Conservation (phyloP, 2,113 vertebrate genomes). For the Labeo catla region DNA sequence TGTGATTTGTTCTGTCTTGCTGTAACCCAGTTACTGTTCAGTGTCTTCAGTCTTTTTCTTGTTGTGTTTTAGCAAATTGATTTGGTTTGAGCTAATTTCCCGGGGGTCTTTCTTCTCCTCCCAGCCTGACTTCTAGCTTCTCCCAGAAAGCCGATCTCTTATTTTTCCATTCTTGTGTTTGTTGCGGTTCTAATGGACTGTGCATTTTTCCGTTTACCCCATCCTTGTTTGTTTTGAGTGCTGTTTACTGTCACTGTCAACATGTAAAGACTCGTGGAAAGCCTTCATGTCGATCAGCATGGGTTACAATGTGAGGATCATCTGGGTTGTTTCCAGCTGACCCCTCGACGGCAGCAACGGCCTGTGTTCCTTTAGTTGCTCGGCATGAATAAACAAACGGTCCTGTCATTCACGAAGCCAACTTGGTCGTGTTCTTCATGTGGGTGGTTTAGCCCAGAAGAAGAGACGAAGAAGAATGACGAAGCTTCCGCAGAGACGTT, state of each 20-base stretch:
- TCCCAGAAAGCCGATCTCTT: neutral
- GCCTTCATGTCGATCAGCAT: conserved; percentile 20
- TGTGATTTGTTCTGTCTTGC: neutral
- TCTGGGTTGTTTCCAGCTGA: conserved; percentile 23
- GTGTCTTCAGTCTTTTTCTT: neutral
- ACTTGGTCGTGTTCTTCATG: conserved; percentile 36
- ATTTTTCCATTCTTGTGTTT: conserved; percentile 11
- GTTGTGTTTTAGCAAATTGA: conserved; percentile 12
- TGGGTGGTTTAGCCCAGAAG: conserved; percentile 39
- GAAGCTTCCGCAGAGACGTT: neutral
- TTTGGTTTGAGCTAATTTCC: conserved; percentile 1
- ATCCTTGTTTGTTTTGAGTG: neutral
- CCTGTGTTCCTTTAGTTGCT: conserved; percentile 18
- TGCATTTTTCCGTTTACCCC: neutral
- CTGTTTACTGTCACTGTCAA: conserved; percentile 24
- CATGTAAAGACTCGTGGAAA: conserved; percentile 27
- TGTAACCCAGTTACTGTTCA: neutral
- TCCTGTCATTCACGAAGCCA: conserved; percentile 23
- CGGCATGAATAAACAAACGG: conserved; percentile 35
- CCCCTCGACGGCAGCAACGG: neutral
- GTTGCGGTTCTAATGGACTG: conserved; percentile 3
- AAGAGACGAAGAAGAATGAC: conserved; percentile 4
- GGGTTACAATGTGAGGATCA: neutral
- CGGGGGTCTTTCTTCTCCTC: neutral
- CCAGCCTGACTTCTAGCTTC: neutral